Evolutionary conservation across 2,888 invertebrate species (phyloP).

Genomic region (Meiosimyza platycephala): DNA sequence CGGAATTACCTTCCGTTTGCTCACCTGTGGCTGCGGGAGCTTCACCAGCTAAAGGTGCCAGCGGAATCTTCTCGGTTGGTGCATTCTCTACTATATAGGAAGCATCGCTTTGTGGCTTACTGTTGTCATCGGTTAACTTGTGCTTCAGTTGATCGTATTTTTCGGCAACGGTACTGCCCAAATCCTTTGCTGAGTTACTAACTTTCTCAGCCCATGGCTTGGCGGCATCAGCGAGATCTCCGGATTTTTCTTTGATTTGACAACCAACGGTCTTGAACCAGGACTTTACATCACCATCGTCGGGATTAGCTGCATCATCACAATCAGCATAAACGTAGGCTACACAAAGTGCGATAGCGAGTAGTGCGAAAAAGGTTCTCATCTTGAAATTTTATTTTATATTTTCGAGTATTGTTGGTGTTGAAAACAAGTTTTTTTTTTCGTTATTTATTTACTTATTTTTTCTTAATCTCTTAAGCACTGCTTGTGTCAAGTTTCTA

Average conservation of each 20-base stretch:
- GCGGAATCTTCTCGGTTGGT: slow-evolving; percentile 57
- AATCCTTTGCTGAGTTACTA: slow-evolving; percentile 58
- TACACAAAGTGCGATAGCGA: slow-evolving; percentile 44
- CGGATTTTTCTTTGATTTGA: slow-evolving; percentile 58
- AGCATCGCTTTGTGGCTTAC: neutral
- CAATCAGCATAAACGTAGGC: slow-evolving; percentile 51
- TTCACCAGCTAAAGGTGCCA: slow-evolving; percentile 52
- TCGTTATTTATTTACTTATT: slow-evolving; percentile 17
- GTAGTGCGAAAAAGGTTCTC: slow-evolving; percentile 43
- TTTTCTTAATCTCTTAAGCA: slow-evolving; percentile 5
- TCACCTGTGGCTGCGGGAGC: slow-evolving; percentile 45
- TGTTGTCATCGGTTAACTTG: slow-evolving; percentile 39
- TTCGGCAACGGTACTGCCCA: slow-evolving; percentile 55
- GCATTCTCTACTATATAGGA: slow-evolving; percentile 39
- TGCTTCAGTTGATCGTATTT: slow-evolving; percentile 62
- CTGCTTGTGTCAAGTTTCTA: slow-evolving; percentile 33
- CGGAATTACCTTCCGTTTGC: slow-evolving; percentile 31
- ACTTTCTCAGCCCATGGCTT: slow-evolving; percentile 60
- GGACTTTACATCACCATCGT: slow-evolving; percentile 54
- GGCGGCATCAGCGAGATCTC: slow-evolving; percentile 54
- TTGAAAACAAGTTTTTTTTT: neutral
- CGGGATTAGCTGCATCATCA: slow-evolving; percentile 46
- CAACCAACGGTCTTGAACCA: slow-evolving; percentile 61
- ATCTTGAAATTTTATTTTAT: slow-evolving; percentile 49
- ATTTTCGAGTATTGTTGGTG: neutral